Conservation (phyloP, 1,140 invertebrate genomes). For the Drosophila biarmipes region DNA sequence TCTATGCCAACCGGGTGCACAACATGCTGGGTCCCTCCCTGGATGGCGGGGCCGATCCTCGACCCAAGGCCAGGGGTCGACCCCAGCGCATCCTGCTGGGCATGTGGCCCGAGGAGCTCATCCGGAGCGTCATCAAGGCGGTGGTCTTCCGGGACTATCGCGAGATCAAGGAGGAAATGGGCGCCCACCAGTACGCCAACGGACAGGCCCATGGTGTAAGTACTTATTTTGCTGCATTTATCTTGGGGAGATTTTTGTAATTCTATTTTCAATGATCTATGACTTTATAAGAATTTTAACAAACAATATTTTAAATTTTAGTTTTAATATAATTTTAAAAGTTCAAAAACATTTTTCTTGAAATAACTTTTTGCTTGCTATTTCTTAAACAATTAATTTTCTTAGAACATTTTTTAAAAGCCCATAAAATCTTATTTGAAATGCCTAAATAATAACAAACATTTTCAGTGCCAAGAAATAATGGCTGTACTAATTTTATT, state of each 20-base stretch:
- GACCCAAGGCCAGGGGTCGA: constrained; percentile 94
- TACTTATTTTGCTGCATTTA: constrained; percentile 8
- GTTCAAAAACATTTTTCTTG: neutral
- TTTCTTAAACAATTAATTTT: neutral
- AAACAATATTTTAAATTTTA: too few species aligned
- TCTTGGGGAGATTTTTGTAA: neutral
- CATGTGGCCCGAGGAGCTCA: constrained; percentile 96
- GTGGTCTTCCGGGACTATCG: constrained; percentile 94
- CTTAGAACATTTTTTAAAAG: constrained; percentile 8
- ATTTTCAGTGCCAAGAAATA: constrained; percentile 5
- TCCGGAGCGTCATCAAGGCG: constrained; percentile 94
- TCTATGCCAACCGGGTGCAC: constrained; percentile 96
- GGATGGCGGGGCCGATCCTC: constrained; percentile 93
- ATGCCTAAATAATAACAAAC: constrained; percentile 22
- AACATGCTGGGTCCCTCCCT: constrained; percentile 96
- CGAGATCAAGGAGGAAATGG: constrained; percentile 89
- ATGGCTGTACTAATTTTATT: constrained; percentile 15
- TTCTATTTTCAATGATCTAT: neutral
- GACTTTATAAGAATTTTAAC: too few species aligned
- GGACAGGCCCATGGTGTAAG: constrained; percentile 79
- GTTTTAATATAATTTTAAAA: neutral
- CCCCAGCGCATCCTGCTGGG: constrained; percentile 95
- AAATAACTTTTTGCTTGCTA: neutral
- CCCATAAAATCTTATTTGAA: constrained; percentile 19
- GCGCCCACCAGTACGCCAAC: constrained; percentile 85